Conservation (phyloP, 2,113 vertebrate genomes). For the Malaclemys terrapin region DNA sequence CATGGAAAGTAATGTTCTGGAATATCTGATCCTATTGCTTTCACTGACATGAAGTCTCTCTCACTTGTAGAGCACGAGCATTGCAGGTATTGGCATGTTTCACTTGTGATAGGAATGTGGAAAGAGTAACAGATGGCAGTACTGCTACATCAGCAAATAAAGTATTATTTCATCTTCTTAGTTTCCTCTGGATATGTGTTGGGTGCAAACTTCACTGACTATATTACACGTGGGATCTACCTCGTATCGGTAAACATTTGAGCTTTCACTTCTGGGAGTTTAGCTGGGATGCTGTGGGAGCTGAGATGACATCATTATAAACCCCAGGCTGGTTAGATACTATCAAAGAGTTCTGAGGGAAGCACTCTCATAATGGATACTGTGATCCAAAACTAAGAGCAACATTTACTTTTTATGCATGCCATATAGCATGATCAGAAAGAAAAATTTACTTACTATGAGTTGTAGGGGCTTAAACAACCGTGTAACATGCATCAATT, state of each 20-base stretch:
- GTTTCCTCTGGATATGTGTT: neutral
- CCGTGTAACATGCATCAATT: neutral
- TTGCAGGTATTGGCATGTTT: neutral
- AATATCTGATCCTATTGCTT: neutral
- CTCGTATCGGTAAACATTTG: conserved; percentile 22
- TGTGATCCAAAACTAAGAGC: neutral
- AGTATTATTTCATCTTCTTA: neutral
- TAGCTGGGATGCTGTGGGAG: neutral
- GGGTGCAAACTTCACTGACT: neutral
- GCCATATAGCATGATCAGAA: neutral
- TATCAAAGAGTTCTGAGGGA: conserved; percentile 37
- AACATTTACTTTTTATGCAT: neutral
- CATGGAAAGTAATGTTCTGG: fast-evolving
- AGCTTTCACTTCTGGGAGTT: conserved; percentile 4
- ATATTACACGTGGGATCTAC: neutral
- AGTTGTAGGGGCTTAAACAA: neutral
- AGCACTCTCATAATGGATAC: conserved; percentile 21
- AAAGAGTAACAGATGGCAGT: neutral
- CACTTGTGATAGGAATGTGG: fast-evolving
- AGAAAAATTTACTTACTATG: neutral
- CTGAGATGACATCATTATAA: conserved; percentile 22
- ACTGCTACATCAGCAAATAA: fast-evolving
- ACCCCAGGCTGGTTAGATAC: neutral
- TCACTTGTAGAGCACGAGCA: neutral
- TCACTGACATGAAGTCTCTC: neutral